Evolutionary conservation across 2,113 vertebrate species (phyloP), one percentile per base, ranked within the genome.

Genomic region (Romanogobio albipinnatus): DNA sequence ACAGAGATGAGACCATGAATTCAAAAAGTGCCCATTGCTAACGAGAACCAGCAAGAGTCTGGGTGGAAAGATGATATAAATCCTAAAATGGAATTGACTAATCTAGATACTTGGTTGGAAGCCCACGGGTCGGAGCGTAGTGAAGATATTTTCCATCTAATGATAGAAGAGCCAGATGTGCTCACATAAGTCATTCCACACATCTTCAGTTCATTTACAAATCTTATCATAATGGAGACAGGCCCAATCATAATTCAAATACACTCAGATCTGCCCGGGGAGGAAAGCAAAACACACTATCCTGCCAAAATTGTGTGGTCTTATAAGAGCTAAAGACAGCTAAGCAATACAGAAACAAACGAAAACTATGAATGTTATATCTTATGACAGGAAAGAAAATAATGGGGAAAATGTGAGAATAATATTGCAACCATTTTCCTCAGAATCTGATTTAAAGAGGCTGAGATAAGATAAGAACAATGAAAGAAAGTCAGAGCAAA

Each of bases 11-110:
- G 43, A 74, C 87, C 68, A 19, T 86, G 88, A 89, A 92, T 91
- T 91, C 90, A 91, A 82, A 87, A 85, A 84, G 86, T 59, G 86
- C 36, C 9, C 53, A 76, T 64, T 75, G 26, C 47, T 39, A 82
- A 90, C 79, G 70, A 85, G 70, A 88, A 87, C 86, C 87, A 88
- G 85, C 86, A 84, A 64, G n/a, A 87, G 51, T 82, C 79, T 88
- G 90, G 91, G 89, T 91, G 92, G 92, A 95, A 94, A 94, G 85
- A 90, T 88, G 83, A 92, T 91, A 91, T 93, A 93, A 93, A 92
- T 92, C 87, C 91, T 85, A 9, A 87, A 80, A 47, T 81, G n/a
- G 61, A 70, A 81, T 84, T 87, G 85, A 91, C 91, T 88, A 80
- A 68, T 89, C 88, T 84, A 86, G 91, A 89, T 89, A 90, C 90